Evolutionary conservation across 2,797 vertebrate species (phyloP).

Genomic region (Synaphobranchus kaupii): DNA sequence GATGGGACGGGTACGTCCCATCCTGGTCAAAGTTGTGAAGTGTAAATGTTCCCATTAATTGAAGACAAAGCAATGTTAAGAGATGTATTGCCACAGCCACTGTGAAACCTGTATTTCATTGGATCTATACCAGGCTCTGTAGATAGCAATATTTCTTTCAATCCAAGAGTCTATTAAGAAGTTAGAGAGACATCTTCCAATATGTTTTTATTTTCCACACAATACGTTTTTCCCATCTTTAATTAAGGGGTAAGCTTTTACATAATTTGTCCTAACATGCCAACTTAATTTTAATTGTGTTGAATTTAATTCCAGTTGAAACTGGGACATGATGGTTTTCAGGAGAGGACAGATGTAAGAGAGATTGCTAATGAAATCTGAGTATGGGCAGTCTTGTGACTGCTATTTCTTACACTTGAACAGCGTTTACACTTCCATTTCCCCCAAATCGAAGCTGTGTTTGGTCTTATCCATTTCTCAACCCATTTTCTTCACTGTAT

Average conservation of each 20-base stretch:
- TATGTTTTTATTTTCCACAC: not conserved
- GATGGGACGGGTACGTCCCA: slow-evolving; percentile 33
- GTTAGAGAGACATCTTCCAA: not conserved
- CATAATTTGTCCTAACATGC: not conserved
- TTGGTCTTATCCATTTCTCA: slow-evolving; percentile 41
- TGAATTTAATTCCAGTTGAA: not conserved
- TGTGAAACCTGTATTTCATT: not conserved
- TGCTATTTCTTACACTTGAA: not conserved
- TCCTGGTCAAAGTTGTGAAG: slow-evolving; percentile 28
- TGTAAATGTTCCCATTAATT: slow-evolving; percentile 44
- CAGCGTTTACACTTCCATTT: not conserved
- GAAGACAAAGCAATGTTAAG: slow-evolving; percentile 39
- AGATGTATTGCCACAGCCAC: not conserved
- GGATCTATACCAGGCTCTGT: not conserved
- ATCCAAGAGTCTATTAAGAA: not conserved
- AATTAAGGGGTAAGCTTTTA: not conserved
- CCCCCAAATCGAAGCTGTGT: slow-evolving; percentile 37
- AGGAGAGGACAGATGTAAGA: not conserved
- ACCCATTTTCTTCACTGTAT: slow-evolving; percentile 44
- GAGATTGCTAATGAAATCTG: not conserved
- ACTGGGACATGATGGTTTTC: not conserved
- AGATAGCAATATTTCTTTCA: not conserved
- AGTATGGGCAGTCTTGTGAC: slow-evolving; percentile 3
- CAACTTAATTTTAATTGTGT: slow-evolving; percentile 1
- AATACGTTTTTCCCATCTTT: not conserved